phyloP scores from a whole-genome alignment of 2,797 vertebrate genomes.

The Somateria mollissima region DNA sequence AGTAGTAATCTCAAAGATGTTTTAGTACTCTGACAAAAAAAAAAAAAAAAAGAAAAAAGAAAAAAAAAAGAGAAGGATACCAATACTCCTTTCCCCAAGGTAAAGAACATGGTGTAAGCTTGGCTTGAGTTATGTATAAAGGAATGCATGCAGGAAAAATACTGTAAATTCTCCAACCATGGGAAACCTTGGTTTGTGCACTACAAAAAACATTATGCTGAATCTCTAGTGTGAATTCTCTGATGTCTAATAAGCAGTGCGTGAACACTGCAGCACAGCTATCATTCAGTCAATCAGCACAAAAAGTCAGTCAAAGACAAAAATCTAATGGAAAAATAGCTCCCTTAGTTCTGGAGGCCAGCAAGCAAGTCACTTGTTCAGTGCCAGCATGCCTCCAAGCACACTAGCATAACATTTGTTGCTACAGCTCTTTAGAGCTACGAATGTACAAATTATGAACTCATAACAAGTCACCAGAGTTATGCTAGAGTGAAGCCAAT shows the following conservation, averaged over 20 bases:
- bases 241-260: not conserved
- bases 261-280: not conserved
- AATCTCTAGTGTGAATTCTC: not conserved
- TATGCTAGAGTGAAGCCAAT: not conserved
- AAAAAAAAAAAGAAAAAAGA: not conserved
- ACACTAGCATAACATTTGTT: not conserved
- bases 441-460: not conserved
- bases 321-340: not conserved
- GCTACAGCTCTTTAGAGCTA: not conserved
- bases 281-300: not conserved
- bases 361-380: not conserved
- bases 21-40: not conserved
- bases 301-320: not conserved
- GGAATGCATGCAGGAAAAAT: not conserved
- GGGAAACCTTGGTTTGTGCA: not conserved
- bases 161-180: not conserved
- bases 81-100: not conserved
- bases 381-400: not conserved
- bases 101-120: not conserved
- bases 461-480: not conserved
- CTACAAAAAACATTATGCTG: not conserved
- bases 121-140: not conserved
- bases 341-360: not conserved
- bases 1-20: not conserved
- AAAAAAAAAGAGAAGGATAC: not conserved